A percentile compares a stretch with the other conserved stretches of the same genome.
Evolutionary conservation across 37 sponge, comb jelly and placozoan genomes (phyloP).

Genomic region (Halichondria panicea): DNA sequence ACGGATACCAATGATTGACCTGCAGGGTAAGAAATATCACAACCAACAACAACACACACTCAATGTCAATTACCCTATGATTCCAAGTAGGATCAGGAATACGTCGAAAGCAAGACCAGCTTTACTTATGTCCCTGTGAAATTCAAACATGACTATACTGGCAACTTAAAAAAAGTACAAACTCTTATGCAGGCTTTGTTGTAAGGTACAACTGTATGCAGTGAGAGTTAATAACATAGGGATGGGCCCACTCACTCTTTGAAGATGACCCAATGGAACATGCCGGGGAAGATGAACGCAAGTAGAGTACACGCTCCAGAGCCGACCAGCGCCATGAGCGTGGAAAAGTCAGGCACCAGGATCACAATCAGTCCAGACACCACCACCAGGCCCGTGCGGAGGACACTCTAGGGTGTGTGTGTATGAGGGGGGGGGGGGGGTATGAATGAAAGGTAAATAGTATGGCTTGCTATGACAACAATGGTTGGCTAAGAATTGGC

Average conservation of each 20-base stretch:
- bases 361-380: constrained; percentile 74
- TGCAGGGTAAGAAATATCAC: background rate
- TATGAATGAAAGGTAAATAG: background rate
- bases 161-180: no score
- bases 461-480: background rate
- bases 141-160: no score
- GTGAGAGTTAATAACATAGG: background rate
- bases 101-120: constrained; percentile 21
- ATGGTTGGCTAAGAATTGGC: no score
- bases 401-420: constrained; percentile 31
- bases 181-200: no score
- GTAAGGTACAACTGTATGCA: background rate
- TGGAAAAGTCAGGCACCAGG: constrained; percentile 88
- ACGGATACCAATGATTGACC: constrained; percentile 29
- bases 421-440: background rate
- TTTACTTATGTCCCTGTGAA: constrained; percentile 18
- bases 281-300: constrained; percentile 92
- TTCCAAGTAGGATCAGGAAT: constrained; percentile 53
- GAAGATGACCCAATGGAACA: constrained; percentile 81
- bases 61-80: constrained; percentile 52
- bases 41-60: background rate
- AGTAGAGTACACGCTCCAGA: constrained; percentile 91
- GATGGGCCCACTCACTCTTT: constrained; percentile 23
- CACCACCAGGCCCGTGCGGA: constrained; percentile 71
- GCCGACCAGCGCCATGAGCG: constrained; percentile 93